phyloP scores from a whole-genome alignment of 2,888 invertebrate genomes.

The Oscheius onirici region DNA sequence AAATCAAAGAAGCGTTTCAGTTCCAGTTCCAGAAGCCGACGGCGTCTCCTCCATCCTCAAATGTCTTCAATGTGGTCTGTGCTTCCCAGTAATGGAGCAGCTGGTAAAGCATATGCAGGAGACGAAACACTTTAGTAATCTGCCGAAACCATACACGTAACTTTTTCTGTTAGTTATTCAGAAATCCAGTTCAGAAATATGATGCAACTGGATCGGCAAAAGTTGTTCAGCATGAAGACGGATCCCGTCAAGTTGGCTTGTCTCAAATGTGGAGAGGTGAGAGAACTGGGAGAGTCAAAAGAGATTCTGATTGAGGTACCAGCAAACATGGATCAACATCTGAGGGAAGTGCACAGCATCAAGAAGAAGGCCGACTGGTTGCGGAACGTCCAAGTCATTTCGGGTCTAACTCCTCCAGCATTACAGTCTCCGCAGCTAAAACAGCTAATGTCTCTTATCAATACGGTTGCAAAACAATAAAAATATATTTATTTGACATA shows the following conservation, averaged over 20 bases:
- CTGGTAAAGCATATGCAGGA: constrained; percentile 25
- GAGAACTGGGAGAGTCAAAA: neutral
- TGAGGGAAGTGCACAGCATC: constrained; percentile 2
- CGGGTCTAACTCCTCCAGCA: neutral
- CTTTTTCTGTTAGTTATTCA: neutral
- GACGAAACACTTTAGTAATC: constrained; percentile 23
- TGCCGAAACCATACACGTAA: constrained; percentile 12
- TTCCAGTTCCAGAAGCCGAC: neutral
- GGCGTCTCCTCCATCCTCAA: constrained; percentile 17
- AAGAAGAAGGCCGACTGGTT: constrained; percentile 18
- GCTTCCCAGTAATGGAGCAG: constrained; percentile 22
- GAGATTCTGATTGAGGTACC: neutral
- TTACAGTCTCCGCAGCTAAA: constrained; percentile 15
- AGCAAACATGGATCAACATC: constrained; percentile 23
- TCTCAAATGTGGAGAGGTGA: constrained; percentile 24
- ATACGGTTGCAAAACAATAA: constrained; percentile 9
- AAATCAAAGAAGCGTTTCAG: neutral
- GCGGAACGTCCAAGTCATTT: constrained; percentile 14
- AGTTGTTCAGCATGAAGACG: neutral
- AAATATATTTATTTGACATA: neutral
- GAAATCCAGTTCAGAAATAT: neutral
- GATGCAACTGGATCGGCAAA: neutral
- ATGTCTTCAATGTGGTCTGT: constrained; percentile 14
- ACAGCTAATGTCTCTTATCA: constrained; percentile 26
- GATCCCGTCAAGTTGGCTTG: constrained; percentile 6